Percentiles rank a stretch among this genome's conserved stretches.
phyloP scores from a whole-genome alignment of 1,140 invertebrate species.

The Trialeurodes vaporariorum region DNA sequence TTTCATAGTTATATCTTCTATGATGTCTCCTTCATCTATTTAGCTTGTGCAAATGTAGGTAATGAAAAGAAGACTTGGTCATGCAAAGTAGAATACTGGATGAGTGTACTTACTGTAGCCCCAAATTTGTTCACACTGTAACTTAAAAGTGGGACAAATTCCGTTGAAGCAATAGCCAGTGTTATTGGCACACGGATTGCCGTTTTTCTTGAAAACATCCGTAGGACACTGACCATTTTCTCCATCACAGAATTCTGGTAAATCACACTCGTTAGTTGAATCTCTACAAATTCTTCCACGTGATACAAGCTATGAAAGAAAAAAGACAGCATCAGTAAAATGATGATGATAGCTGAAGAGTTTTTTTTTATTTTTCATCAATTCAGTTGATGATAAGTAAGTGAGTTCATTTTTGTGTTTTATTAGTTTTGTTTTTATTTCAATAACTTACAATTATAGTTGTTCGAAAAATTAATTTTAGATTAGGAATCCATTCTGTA shows the following conservation, averaged over 20 bases:
- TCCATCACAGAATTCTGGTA: conserved; percentile 84
- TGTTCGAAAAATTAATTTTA: no score
- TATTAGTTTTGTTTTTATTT: no score
- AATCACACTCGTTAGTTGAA: conserved; percentile 81
- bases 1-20: no score
- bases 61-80: not conserved
- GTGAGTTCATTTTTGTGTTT: no score
- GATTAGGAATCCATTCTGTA: no score
- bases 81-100: not conserved
- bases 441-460: no score
- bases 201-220: conserved; percentile 85
- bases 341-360: no score
- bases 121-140: conserved; percentile 87
- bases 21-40: no score
- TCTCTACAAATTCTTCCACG: conserved; percentile 69
- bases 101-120: conserved; percentile 44
- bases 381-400: no score
- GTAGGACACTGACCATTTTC: conserved; percentile 70
- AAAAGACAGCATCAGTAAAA: no score
- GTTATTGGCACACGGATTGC: conserved; percentile 54
- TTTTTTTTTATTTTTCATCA: no score
- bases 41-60: no score
- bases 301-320: conserved; percentile 50
- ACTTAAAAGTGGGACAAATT: conserved; percentile 69
- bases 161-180: conserved; percentile 83